phyloP scores from a whole-genome alignment of 2,113 vertebrate species.

The Zapus hudsonius region DNA sequence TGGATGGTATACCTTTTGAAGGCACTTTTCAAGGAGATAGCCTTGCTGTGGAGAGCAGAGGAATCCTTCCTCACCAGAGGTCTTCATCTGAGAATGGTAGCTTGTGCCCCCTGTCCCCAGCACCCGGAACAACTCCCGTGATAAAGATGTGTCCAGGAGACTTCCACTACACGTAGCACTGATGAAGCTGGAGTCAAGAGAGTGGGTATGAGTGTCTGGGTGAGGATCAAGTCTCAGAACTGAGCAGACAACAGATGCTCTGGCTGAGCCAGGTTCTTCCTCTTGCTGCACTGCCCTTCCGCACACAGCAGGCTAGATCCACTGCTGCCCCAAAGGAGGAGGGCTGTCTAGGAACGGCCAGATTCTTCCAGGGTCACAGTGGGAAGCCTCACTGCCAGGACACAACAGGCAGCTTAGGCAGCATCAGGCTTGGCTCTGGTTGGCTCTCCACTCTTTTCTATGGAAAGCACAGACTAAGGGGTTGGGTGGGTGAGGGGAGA shows the following conservation, averaged over 20 bases:
- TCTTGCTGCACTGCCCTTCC: not conserved
- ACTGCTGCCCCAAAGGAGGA: not conserved
- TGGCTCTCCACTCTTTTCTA: not conserved
- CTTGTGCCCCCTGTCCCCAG: not conserved
- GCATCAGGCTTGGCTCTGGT: not conserved
- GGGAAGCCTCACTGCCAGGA: not conserved
- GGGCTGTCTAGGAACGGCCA: not conserved
- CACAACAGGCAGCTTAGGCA: not conserved
- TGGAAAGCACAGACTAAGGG: not conserved
- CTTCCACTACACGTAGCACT: slow-evolving; percentile 28
- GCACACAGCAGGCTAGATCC: not conserved
- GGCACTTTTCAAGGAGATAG: not conserved
- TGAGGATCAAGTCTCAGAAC: not conserved
- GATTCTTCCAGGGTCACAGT: not conserved
- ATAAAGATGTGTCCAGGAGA: not conserved
- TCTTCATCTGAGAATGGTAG: not conserved
- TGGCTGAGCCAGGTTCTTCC: not conserved
- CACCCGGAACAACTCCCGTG: not conserved
- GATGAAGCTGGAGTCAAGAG: slow-evolving; percentile 46
- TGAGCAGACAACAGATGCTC: not conserved
- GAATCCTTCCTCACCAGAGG: not conserved
- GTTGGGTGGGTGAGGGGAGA: not conserved
- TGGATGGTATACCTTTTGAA: not conserved
- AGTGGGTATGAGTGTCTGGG: not conserved
- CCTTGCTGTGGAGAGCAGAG: not conserved